Percentiles rank a stretch among this genome's conserved stretches.
These are phyloP conservation scores for Piaya cayana DNA, from an alignment of 2,113 vertebrate species.

Conservation along the genomic window DNA sequence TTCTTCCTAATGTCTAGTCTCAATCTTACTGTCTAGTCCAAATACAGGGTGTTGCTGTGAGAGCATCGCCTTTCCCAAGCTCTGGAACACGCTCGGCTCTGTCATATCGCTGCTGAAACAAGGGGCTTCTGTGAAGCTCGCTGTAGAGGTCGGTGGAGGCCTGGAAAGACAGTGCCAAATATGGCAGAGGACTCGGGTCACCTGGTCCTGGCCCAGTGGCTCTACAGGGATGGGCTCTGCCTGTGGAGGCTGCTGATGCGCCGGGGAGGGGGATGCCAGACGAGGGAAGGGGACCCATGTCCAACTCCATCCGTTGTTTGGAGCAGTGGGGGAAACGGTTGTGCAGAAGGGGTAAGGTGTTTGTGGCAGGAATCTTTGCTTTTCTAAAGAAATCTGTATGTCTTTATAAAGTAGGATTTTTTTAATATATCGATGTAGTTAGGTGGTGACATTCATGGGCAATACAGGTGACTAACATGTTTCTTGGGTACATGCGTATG, in stretches of 20 bases:
- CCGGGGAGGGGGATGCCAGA: neutral
- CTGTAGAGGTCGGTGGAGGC: neutral
- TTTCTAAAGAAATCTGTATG: neutral
- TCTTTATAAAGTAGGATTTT: neutral
- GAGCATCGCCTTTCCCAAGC: neutral
- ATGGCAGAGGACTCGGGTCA: neutral
- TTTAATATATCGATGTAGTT: neutral
- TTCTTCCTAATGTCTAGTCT: no score
- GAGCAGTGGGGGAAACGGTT: neutral
- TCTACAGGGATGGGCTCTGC: neutral
- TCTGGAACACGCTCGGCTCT: rapidly evolving
- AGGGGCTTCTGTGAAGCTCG: neutral
- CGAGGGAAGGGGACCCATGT: rapidly evolving
- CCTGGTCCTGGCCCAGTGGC: neutral
- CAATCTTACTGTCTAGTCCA: no score
- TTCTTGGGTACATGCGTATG: neutral
- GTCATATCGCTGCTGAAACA: rapidly evolving
- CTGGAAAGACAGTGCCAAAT: neutral
- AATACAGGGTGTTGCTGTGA: neutral
- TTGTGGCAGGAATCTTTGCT: neutral
- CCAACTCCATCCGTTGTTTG: rapidly evolving
- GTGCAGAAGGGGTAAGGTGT: neutral
- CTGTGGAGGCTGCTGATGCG: rapidly evolving
- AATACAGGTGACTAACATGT: neutral
- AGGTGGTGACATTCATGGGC: neutral